Percentiles rank a stretch among this genome's conserved stretches.
These are phyloP conservation scores for Caenorhabditis japonica DNA, from an alignment of 2,888 invertebrate species.

Conservation along the genomic window DNA sequence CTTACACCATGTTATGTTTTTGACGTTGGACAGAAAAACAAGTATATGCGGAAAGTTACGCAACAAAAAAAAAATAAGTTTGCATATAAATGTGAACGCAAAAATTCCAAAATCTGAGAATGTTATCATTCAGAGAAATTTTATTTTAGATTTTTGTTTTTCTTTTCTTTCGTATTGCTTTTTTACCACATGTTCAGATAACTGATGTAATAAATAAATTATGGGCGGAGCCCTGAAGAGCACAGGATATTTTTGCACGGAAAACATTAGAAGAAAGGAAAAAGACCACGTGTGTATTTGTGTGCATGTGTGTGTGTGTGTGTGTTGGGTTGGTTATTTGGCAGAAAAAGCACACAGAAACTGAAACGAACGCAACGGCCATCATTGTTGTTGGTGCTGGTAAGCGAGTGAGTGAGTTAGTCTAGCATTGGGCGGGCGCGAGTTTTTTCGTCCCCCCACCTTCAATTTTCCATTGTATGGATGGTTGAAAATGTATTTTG, in stretches of 20 bases:
- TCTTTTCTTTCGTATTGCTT: conserved; percentile 1
- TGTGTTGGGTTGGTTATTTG: conserved; percentile 7
- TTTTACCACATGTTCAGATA: conserved; percentile 27
- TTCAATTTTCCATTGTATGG: conserved; percentile 12
- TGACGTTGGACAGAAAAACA: no score
- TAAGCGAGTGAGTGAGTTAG: conserved; percentile 22
- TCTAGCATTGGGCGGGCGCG: conserved; percentile 25
- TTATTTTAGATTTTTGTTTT: neutral
- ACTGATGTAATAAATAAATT: conserved; percentile 41
- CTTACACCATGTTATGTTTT: no score
- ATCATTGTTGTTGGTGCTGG: conserved; percentile 42
- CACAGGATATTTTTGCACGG: conserved; percentile 26
- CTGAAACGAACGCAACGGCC: conserved; percentile 44
- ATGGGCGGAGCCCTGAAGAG: conserved; percentile 29
- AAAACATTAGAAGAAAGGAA: conserved; percentile 7
- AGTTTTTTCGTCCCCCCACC: conserved; percentile 25
- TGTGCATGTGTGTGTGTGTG: no score
- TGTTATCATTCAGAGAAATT: no score
- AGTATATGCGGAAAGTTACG: no score
- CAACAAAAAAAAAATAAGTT: no score
- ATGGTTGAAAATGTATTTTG: no score
- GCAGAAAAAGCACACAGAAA: conserved; percentile 38
- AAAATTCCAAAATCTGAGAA: no score
- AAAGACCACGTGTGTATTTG: conserved; percentile 46
- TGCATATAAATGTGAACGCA: no score